Evolutionary conservation across 2,797 vertebrate species (phyloP), one percentile per base, ranked within the genome.

Genomic region (Gymnothorax javanicus): DNA sequence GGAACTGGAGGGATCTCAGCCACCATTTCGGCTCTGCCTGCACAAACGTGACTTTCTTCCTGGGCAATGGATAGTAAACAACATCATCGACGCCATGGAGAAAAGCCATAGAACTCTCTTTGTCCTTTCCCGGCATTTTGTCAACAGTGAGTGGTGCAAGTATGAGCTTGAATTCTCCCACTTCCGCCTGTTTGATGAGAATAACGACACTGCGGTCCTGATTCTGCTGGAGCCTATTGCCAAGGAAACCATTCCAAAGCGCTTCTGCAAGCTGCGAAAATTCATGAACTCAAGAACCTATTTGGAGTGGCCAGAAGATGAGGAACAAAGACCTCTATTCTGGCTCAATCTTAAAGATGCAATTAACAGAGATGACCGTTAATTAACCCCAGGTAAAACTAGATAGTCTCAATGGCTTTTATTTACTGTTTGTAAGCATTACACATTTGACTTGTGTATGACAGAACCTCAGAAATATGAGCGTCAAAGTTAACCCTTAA

Each of bases 161-260:
- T 97, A 97, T 0, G 96, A 97, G 85, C 93, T 97, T 88, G 96
- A 97, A 89, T 97, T 97, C 93, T 96, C 95, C 0, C 96, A 97
- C 67, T 97, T 97, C 75, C 95, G 96, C 43, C 92, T 97, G 90
- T 97, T 97, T 52, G 96, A 96, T 2, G 96, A 96, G 91, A 94
- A 95, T 87, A 92, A 95, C 0, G 96, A 97, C 2, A 88, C 96
- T 0, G 94, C 89, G 0, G 94, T 97, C 56, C 93, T 97, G 0
- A 59, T 97, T 33, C 93, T 97, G 9, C 88, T 97, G 90, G 96
- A 97, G 87, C 94, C 94, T 43, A 95, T 97, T 17, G 91, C 94
- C 88, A 95, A 94, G 58, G 90, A 94, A 83, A 93, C 94, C 0
- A 92, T 97, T 58, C 96, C 96, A 7, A 95, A 94, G 90, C 94